Percentiles rank a stretch among this genome's conserved stretches.
Evolutionary conservation across 2,888 invertebrate genomes (phyloP).

Genomic region (Lepetodrilus schrolli): DNA sequence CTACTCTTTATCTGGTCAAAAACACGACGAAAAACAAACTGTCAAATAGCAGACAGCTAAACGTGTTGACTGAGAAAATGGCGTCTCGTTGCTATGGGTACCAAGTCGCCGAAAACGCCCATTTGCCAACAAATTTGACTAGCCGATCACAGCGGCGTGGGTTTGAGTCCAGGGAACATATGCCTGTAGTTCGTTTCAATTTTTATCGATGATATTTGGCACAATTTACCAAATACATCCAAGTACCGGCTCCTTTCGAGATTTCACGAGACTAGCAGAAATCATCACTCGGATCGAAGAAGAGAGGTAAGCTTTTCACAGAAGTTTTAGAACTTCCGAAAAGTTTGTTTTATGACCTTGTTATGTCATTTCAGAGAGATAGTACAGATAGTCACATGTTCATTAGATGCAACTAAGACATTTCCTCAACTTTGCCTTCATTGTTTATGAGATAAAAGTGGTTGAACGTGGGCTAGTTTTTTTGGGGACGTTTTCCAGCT

Average conservation of each 20-base stretch:
- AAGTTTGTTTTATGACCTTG: conserved; percentile 33
- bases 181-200: background rate
- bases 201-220: background rate
- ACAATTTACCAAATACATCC: background rate
- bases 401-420: background rate
- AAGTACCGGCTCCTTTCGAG: conserved; percentile 32
- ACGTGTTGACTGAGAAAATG: conserved; percentile 40
- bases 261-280: conserved; percentile 38
- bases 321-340: conserved; percentile 36
- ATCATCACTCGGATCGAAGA: conserved; percentile 40
- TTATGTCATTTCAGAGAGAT: background rate
- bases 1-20: conserved; percentile 2
- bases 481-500: conserved; percentile 46
- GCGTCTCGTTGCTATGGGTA: conserved; percentile 40
- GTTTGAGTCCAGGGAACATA: background rate
- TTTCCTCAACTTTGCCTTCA: conserved; percentile 5
- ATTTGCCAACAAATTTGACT: conserved; percentile 22
- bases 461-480: conserved; percentile 28
- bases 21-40: conserved; percentile 6
- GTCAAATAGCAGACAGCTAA: conserved; percentile 31
- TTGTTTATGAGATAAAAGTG: background rate
- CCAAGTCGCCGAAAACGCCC: conserved; percentile 21
- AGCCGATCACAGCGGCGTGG: background rate
- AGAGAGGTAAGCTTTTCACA: conserved; percentile 36
- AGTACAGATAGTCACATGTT: background rate